Evolutionary conservation across 2,113 vertebrate species (phyloP), one percentile per base, ranked within the genome.

Genomic region (Chloebia gouldiae): DNA sequence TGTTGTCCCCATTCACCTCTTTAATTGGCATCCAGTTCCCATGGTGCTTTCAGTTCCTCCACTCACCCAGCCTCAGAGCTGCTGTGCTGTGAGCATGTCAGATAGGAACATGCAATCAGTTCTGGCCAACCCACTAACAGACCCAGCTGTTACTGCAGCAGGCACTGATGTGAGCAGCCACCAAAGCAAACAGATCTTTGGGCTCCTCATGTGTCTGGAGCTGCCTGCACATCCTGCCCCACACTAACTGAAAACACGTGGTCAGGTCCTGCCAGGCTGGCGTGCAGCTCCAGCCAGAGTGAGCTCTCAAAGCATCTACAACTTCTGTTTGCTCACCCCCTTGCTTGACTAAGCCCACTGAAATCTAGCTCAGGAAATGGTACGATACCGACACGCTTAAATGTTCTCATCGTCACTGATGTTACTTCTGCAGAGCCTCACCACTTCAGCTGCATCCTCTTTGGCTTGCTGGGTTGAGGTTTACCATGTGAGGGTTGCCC

Each of bases 131-230:
- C 59, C 71, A 47, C 80, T n/a, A 65, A 71, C 78, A 92, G 83
- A 65, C 30, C 1, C 14, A 82, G 64, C 80, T 92, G 60, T 91
- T 89, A 65, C 77, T 93, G 81, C 65, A 91, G 51, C 40, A 90
- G 70, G 83, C 84, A 80, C 63, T 78, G 63, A 92, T 93, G 86
- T 77, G 94, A 93, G 75, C 81, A 94, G 81, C 80, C 94, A 90
- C 90, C 86, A 89, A 91, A 93, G 64, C 82, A 95, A 95, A 86
- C 60, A 88, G 69, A 81, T 61, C 81, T 85, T 75, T 33, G 82
- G 56, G 88, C 35, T 93, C 71, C 75, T 75, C 25, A 1, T 59
- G 51, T 87, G 73, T 77, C 87, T 31, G 2, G 78, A 90, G 83
- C 56, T 94, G 87, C 83, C 73, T 85, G 54, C 63, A 95, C 78